Evolutionary conservation across 2,113 vertebrate genomes (phyloP).

Genomic region (Bubo blakistoni): DNA sequence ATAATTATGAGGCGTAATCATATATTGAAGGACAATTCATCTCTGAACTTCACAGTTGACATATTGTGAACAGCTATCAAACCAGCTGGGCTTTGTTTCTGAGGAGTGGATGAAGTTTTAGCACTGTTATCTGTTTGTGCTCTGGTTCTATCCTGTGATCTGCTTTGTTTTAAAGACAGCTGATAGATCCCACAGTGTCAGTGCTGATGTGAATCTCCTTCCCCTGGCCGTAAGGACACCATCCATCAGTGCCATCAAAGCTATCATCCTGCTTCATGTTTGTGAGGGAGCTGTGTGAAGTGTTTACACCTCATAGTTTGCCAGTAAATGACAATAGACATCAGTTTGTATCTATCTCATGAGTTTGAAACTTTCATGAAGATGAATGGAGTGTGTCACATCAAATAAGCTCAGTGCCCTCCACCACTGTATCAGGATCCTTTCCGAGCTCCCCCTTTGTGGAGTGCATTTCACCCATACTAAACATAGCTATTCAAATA

Average conservation of each 20-base stretch:
- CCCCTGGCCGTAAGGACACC: slow-evolving; percentile 8
- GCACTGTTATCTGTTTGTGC: not conserved
- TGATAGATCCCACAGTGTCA: not conserved
- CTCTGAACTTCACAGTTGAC: not conserved
- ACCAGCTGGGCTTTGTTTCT: not conserved
- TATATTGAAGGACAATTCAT: not conserved
- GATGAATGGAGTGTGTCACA: slow-evolving; percentile 48
- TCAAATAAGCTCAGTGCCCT: slow-evolving; percentile 27
- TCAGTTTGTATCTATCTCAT: slow-evolving; percentile 26
- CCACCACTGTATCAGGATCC: not conserved
- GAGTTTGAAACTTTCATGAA: slow-evolving; percentile 57
- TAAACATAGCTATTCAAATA: not conserved
- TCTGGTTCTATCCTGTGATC: not conserved
- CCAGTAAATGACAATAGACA: slow-evolving; percentile 35
- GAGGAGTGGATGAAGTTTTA: not conserved
- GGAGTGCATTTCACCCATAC: not conserved
- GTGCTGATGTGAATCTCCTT: slow-evolving; percentile 1
- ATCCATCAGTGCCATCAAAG: slow-evolving; percentile 49
- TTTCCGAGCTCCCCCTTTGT: not conserved
- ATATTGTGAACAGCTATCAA: not conserved
- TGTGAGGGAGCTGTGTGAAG: not conserved
- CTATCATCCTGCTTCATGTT: not conserved
- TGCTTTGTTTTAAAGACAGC: not conserved
- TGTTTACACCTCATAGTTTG: slow-evolving; percentile 31
- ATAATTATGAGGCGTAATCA: not conserved